A percentile compares a stretch with the other conserved stretches of the same genome.
Evolutionary conservation across 2,888 invertebrate species (phyloP).

Genomic region (Lasioglossum calceatum): DNA sequence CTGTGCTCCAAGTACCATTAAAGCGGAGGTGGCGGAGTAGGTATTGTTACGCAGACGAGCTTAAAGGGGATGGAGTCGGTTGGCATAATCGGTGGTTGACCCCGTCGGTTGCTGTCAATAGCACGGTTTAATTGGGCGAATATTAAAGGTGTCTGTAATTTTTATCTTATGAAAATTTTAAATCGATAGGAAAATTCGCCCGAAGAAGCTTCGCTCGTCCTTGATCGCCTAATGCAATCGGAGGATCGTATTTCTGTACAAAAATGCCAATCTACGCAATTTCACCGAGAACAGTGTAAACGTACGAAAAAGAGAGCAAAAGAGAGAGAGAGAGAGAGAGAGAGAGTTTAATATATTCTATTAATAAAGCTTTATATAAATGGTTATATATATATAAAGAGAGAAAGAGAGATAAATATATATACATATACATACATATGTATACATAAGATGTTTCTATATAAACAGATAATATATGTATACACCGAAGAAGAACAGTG

Average conservation of each 20-base stretch:
- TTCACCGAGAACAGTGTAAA: slow-evolving; percentile 50
- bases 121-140: neutral
- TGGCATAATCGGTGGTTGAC: neutral
- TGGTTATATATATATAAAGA: slow-evolving; percentile 65
- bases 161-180: neutral
- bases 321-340: slow-evolving; percentile 32
- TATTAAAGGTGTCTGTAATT: neutral
- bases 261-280: slow-evolving; percentile 56
- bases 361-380: slow-evolving; percentile 70
- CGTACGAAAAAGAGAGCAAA: neutral
- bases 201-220: slow-evolving; percentile 20
- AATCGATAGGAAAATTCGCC: neutral
- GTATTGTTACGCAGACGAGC: neutral
- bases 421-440: slow-evolving; percentile 42
- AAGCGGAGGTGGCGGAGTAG: neutral
- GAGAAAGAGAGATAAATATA: slow-evolving; percentile 48
- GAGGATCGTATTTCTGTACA: slow-evolving; percentile 56
- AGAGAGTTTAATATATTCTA: slow-evolving; percentile 74
- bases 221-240: slow-evolving; percentile 7
- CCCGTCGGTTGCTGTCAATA: neutral
- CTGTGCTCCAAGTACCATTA: slow-evolving; percentile 1
- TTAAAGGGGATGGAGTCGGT: neutral
- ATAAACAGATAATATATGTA: slow-evolving; percentile 56
- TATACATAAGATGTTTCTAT: slow-evolving; percentile 63
- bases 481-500: slow-evolving; percentile 33